Conservation (phyloP, 2,797 vertebrate species). For the Pempheris klunzingeri region DNA sequence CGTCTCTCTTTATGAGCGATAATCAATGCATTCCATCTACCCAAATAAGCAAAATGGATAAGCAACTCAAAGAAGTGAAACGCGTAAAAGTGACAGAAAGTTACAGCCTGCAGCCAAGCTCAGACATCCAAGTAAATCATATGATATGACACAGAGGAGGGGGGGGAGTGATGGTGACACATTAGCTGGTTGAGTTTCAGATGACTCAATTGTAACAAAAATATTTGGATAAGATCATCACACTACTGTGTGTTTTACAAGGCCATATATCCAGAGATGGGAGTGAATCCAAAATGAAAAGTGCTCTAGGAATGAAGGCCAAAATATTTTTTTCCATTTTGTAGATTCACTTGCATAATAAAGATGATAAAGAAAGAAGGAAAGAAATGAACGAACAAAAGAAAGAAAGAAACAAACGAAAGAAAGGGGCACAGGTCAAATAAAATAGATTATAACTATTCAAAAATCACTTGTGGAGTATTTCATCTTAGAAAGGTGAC, state of each 20-base stretch:
- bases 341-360: conserved; percentile 71
- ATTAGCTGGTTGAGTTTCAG: conserved; percentile 44
- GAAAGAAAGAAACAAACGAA: background rate
- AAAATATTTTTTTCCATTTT: conserved; percentile 43
- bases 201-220: conserved; percentile 36
- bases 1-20: conserved; percentile 14
- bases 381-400: no score
- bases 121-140: conserved; percentile 16
- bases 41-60: conserved; percentile 32
- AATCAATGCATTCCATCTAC: conserved; percentile 38
- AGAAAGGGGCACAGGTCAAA: conserved; percentile 22
- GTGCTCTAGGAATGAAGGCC: conserved; percentile 53
- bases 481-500: conserved; percentile 71
- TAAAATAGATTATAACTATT: conserved; percentile 27
- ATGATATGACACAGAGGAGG: conserved; percentile 10
- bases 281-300: conserved; percentile 65
- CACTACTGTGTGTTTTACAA: conserved; percentile 63
- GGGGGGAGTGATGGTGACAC: conserved; percentile 3
- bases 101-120: conserved; percentile 22
- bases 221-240: conserved; percentile 53
- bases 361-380: conserved; percentile 23
- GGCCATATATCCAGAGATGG: conserved; percentile 54
- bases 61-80: conserved; percentile 33
- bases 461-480: conserved; percentile 43
- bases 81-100: conserved; percentile 29